Percentiles rank a stretch among this genome's conserved stretches.
Conservation (phyloP, 2,888 invertebrate genomes). For the Panopea generosa region DNA sequence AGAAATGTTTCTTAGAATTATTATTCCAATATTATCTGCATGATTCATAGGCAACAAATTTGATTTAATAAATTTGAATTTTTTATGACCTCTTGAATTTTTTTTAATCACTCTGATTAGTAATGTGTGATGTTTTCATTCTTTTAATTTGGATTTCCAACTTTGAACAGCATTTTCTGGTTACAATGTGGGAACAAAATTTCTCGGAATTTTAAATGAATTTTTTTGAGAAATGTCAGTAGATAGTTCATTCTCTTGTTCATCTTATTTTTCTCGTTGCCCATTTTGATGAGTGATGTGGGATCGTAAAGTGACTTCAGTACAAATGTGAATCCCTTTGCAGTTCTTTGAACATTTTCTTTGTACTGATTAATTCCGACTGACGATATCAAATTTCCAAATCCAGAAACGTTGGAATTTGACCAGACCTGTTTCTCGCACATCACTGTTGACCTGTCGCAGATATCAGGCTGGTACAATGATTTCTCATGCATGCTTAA, state of each 20-base stretch:
- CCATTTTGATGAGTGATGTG: neutral
- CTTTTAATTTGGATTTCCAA: too few species aligned
- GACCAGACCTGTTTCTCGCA: conserved; percentile 37
- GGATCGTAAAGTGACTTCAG: conserved; percentile 31
- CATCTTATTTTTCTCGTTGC: neutral
- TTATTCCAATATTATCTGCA: too few species aligned
- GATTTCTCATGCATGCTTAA: conserved; percentile 47
- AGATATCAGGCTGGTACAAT: conserved; percentile 12
- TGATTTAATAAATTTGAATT: too few species aligned
- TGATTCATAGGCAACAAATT: too few species aligned
- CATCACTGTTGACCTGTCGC: neutral
- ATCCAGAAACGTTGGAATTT: conserved; percentile 38
- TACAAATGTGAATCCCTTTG: conserved; percentile 45
- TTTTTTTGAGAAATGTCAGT: conserved; percentile 29
- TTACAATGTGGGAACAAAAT: conserved; percentile 17
- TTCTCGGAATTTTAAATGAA: conserved; percentile 31
- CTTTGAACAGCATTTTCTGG: too few species aligned
- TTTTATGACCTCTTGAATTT: too few species aligned
- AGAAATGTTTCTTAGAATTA: too few species aligned
- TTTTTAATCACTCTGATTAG: too few species aligned
- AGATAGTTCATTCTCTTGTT: conserved; percentile 12
- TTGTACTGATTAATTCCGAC: conserved; percentile 43
- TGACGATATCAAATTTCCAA: conserved; percentile 39
- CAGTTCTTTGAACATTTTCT: conserved; percentile 24
- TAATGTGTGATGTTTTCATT: too few species aligned